A percentile compares a stretch with the other conserved stretches of the same genome.
Evolutionary conservation across 1,140 invertebrate species (phyloP).

Genomic region (Heliconius himera): DNA sequence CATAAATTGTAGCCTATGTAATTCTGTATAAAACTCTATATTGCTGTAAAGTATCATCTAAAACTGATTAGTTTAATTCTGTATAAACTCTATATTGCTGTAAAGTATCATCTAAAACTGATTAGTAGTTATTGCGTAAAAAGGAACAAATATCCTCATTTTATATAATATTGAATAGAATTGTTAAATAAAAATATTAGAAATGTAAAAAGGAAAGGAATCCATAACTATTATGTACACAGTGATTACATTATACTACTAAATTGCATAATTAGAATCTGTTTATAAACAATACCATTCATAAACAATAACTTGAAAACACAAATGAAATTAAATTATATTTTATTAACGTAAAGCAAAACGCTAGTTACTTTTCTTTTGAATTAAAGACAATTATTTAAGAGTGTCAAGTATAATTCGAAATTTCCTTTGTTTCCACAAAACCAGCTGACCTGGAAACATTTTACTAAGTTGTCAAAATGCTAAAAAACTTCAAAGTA

Average conservation of each 20-base stretch:
- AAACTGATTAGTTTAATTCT: too few species aligned
- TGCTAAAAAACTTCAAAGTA: not conserved
- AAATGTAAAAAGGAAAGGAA: too few species aligned
- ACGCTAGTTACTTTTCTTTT: not conserved
- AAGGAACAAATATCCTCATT: too few species aligned
- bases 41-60: too few species aligned
- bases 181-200: too few species aligned
- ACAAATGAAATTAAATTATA: not conserved
- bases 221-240: not conserved
- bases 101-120: too few species aligned
- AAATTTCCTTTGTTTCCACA: not conserved
- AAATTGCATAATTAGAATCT: not conserved
- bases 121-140: too few species aligned
- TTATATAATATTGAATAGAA: too few species aligned
- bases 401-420: constrained; percentile 2
- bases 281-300: not conserved
- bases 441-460: not conserved
- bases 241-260: too few species aligned
- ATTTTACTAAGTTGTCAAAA: not conserved
- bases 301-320: constrained; percentile 1
- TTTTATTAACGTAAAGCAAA: not conserved
- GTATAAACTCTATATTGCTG: too few species aligned
- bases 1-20: too few species aligned
- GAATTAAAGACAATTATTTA: constrained; percentile 6
- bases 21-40: too few species aligned